Percentiles rank a stretch among this genome's conserved stretches.
Evolutionary conservation across 2,888 invertebrate species (phyloP).

Genomic region (Cephus spinipes): DNA sequence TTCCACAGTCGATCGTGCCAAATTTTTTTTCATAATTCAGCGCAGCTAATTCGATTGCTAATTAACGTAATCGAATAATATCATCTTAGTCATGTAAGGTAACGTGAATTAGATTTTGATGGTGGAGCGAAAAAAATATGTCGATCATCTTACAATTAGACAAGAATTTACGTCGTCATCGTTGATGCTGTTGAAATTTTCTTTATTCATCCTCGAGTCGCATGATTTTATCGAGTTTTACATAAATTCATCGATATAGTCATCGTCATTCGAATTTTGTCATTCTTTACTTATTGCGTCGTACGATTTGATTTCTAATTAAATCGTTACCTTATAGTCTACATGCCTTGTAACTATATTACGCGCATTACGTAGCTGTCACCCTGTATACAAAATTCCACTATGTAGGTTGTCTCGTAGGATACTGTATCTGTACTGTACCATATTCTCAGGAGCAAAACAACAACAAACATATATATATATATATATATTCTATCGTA

Average conservation of each 20-base stretch:
- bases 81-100: background rate
- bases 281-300: background rate
- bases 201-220: too few relatives aligned
- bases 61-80: slow-evolving; percentile 17
- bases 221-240: too few relatives aligned
- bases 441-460: background rate
- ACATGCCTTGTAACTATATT: background rate
- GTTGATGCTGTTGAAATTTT: background rate
- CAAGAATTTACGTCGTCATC: background rate
- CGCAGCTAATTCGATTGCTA: slow-evolving; percentile 27
- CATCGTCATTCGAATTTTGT: background rate
- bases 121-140: background rate
- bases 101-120: background rate
- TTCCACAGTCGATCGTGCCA: slow-evolving; percentile 55
- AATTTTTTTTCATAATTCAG: slow-evolving; percentile 38
- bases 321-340: background rate
- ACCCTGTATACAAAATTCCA: background rate
- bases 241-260: too few relatives aligned
- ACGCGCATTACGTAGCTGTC: background rate
- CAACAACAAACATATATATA: background rate
- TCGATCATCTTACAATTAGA: background rate
- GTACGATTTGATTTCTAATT: background rate
- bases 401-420: background rate
- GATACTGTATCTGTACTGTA: background rate
- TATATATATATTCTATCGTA: background rate